A percentile compares a stretch with the other conserved stretches of the same genome.
phyloP scores from a whole-genome alignment of 1,140 invertebrate genomes.

The Thrips palmi region DNA sequence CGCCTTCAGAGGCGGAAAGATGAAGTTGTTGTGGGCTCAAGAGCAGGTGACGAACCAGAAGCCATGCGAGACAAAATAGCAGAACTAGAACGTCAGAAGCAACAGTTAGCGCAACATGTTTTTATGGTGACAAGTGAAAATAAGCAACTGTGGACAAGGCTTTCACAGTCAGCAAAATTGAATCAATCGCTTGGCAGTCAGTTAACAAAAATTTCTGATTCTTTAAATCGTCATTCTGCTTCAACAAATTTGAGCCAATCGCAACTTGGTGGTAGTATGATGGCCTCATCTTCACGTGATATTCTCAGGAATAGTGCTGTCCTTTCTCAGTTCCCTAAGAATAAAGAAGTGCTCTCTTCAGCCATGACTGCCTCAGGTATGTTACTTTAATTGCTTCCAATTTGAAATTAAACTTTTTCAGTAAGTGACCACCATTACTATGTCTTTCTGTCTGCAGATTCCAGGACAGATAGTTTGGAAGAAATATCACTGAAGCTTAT shows the following conservation, averaged over 20 bases:
- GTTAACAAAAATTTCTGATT: conserved; percentile 13
- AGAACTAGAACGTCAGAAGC: conserved; percentile 49
- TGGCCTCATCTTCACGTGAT: too few relatives aligned
- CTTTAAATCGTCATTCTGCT: conserved; percentile 14
- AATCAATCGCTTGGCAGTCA: conserved; percentile 22
- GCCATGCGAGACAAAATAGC: conserved; percentile 35
- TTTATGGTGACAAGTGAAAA: conserved; percentile 64
- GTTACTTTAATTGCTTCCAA: too few relatives aligned
- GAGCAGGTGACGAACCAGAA: conserved; percentile 26
- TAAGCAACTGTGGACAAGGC: conserved; percentile 50
- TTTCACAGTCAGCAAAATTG: conserved; percentile 39
- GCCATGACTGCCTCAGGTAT: too few relatives aligned
- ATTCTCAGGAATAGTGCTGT: too few relatives aligned
- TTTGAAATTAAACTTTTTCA: too few relatives aligned
- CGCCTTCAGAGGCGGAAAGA: conserved; percentile 27
- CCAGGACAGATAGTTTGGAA: conserved; percentile 44
- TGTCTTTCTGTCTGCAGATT: conserved; percentile 17
- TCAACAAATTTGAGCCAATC: neutral
- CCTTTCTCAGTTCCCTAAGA: too few relatives aligned
- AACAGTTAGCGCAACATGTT: conserved; percentile 50
- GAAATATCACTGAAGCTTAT: conserved; percentile 55
- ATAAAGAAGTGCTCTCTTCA: too few relatives aligned
- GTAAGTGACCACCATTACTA: too few relatives aligned
- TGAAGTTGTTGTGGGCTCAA: conserved; percentile 16
- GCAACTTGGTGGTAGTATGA: too few relatives aligned